Percentiles rank a stretch among this genome's conserved stretches.
phyloP scores from a whole-genome alignment of 1,140 invertebrate species.

The Meloidogyne exigua region DNA sequence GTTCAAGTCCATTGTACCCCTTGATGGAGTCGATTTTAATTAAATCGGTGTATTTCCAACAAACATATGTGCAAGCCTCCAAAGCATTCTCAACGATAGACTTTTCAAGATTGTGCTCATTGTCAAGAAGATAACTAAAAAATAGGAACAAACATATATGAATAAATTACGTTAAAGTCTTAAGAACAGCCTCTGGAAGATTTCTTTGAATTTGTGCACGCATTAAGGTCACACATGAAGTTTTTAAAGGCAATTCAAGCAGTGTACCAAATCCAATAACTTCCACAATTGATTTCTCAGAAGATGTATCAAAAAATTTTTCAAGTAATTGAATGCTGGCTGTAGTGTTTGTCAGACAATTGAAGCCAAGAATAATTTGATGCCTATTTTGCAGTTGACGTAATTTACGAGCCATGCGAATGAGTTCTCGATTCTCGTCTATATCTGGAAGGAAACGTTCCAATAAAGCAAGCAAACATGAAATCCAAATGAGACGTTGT shows the following conservation, averaged over 20 bases:
- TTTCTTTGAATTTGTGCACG: conserved; percentile 14
- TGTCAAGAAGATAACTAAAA: conserved; percentile 7
- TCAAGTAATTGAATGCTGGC: conserved; percentile 18
- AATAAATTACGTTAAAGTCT: neutral
- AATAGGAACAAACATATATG: neutral
- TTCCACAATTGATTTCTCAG: conserved; percentile 22
- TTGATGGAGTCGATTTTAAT: neutral
- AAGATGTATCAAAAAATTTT: conserved; percentile 26
- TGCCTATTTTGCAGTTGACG: conserved; percentile 23
- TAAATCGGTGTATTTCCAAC: conserved; percentile 21
- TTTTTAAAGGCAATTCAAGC: conserved; percentile 7
- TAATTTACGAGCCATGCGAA: conserved; percentile 21
- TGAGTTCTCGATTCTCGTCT: neutral
- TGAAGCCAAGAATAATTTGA: conserved; percentile 30
- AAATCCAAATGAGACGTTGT: conserved; percentile 28
- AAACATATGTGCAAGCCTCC: conserved; percentile 22
- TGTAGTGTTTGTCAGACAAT: neutral
- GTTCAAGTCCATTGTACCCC: neutral
- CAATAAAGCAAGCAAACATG: conserved; percentile 26
- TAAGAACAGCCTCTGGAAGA: conserved; percentile 4
- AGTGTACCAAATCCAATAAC: conserved; percentile 26
- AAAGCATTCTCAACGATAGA: conserved; percentile 1
- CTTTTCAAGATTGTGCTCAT: neutral
- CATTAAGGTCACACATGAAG: conserved; percentile 14
- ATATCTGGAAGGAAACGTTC: conserved; percentile 24